Conservation (phyloP, 1,140 invertebrate species). For the Philopotamus ludificatus region DNA sequence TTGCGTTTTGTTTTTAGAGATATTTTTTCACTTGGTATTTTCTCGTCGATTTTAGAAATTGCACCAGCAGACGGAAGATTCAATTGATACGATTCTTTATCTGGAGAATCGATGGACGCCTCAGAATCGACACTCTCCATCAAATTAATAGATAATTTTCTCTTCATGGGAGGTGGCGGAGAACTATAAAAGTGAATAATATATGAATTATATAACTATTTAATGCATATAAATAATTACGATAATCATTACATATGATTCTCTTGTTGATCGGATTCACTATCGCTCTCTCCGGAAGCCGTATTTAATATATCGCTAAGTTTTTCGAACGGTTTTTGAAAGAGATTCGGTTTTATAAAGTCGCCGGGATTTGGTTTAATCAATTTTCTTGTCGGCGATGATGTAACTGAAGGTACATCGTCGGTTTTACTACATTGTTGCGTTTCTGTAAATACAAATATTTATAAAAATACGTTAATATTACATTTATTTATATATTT, state of each 20-base stretch:
- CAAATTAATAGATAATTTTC: slow-evolving; percentile 56
- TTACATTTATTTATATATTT: slow-evolving; percentile 1
- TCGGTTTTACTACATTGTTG: slow-evolving; percentile 1
- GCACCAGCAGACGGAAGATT: neutral
- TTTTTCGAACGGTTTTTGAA: slow-evolving; percentile 55
- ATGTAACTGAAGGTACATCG: slow-evolving; percentile 21
- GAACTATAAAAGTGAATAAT: slow-evolving; percentile 44
- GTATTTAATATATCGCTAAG: slow-evolving; percentile 54
- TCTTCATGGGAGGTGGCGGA: slow-evolving; percentile 51
- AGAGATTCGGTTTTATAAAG: slow-evolving; percentile 58
- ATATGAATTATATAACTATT: neutral
- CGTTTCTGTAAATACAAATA: slow-evolving; percentile 13
- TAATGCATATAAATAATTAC: too few species aligned
- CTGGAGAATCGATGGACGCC: slow-evolving; percentile 53
- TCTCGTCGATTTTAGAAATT: neutral
- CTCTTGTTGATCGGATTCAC: slow-evolving; percentile 43
- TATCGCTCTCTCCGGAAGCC: slow-evolving; percentile 43
- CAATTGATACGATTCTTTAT: slow-evolving; percentile 51
- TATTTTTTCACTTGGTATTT: slow-evolving; percentile 2
- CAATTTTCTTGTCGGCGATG: slow-evolving; percentile 45
- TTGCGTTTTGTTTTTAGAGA: slow-evolving; percentile 5
- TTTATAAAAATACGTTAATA: neutral
- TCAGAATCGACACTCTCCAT: slow-evolving; percentile 57
- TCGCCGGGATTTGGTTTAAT: slow-evolving; percentile 57
- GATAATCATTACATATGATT: slow-evolving; percentile 1